phyloP scores from a whole-genome alignment of 2,113 vertebrate genomes.

The Elgaria multicarinata region DNA sequence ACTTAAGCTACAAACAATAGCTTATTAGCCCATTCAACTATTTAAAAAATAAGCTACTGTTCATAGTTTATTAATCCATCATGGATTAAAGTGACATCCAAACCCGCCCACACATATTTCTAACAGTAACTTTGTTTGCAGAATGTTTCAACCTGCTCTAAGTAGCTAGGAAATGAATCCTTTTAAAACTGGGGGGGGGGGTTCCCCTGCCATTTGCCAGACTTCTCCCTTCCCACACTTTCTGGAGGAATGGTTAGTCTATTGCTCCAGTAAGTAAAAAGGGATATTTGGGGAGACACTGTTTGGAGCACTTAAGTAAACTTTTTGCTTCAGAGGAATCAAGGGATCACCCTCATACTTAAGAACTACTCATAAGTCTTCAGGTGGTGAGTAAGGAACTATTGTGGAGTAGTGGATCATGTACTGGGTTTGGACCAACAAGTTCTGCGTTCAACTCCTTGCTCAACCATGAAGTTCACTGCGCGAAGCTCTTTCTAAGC shows the following conservation, averaged over 20 bases:
- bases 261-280: too few species aligned
- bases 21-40: too few species aligned
- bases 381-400: background rate
- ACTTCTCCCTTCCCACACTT: too few species aligned
- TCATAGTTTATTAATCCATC: too few species aligned
- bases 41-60: too few species aligned
- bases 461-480: background rate
- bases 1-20: too few species aligned
- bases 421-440: background rate
- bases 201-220: background rate
- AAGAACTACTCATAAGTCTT: background rate
- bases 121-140: background rate
- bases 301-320: background rate
- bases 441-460: background rate
- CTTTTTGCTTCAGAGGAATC: background rate
- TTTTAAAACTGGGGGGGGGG: background rate
- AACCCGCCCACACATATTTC: too few species aligned
- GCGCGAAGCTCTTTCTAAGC: background rate
- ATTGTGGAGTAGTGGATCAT: background rate
- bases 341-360: background rate
- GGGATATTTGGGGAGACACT: background rate
- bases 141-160: background rate
- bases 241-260: background rate
- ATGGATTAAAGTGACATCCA: too few species aligned
- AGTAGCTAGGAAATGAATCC: too few species aligned